These are phyloP conservation scores for Emydoidea blandingii DNA, from an alignment of 2,797 vertebrate genomes.

Conservation along the genomic window DNA sequence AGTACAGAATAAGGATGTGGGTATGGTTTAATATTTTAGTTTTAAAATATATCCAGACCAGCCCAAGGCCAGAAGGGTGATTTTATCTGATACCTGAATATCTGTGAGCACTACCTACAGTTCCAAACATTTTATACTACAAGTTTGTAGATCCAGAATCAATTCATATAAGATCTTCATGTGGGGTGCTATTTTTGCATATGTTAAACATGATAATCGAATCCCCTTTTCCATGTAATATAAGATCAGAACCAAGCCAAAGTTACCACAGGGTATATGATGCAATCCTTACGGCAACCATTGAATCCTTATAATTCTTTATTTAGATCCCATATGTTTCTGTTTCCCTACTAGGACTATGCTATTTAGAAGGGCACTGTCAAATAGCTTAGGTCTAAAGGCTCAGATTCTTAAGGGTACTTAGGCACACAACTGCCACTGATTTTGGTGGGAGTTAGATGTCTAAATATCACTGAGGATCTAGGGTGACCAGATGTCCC, in stretches of 20 bases:
- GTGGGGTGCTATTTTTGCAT: background rate
- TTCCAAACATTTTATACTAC: background rate
- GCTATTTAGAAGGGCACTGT: background rate
- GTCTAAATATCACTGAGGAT: background rate
- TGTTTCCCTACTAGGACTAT: background rate
- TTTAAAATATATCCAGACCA: background rate
- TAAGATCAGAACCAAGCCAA: background rate
- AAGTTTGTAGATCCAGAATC: background rate
- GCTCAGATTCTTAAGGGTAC: background rate
- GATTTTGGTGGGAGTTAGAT: background rate
- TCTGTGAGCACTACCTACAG: background rate
- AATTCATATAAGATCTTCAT: background rate
- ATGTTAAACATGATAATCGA: conserved; percentile 37
- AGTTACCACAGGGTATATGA: background rate
- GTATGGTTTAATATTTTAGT: background rate
- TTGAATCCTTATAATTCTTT: background rate
- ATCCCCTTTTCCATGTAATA: conserved; percentile 30
- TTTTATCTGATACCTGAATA: background rate
- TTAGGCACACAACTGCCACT: background rate
- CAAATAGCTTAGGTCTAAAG: background rate
- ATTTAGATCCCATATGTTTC: background rate
- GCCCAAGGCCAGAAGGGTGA: background rate
- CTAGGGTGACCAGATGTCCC: background rate
- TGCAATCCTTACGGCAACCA: conserved; percentile 23
- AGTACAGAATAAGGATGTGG: accelerated